These are phyloP conservation scores for Doryteuthis pealeii DNA, from an alignment of 1,140 invertebrate genomes.

Conservation along the genomic window DNA sequence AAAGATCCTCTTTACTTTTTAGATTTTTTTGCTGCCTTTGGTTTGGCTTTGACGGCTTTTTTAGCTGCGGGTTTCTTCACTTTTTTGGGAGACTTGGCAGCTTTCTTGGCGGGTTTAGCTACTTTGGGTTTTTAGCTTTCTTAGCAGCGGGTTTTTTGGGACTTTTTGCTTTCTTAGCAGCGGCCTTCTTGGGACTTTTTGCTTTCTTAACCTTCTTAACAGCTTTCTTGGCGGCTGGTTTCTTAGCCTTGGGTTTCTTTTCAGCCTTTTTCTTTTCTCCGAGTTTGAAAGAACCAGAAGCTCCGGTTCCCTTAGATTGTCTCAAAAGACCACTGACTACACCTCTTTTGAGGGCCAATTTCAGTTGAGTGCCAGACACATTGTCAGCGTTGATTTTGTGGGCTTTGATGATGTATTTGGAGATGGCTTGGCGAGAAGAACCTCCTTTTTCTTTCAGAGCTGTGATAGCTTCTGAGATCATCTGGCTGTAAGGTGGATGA, in stretches of 20 bases:
- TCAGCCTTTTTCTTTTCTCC: no score
- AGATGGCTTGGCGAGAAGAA: conserved; percentile 55
- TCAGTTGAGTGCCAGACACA: no score
- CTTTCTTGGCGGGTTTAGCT: no score
- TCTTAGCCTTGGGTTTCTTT: no score
- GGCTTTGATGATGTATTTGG: conserved; percentile 56
- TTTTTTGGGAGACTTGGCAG: no score
- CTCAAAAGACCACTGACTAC: conserved; percentile 47
- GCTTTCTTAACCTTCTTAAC: no score
- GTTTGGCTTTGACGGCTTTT: no score
- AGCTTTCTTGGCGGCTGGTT: conserved; percentile 21
- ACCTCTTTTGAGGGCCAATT: conserved; percentile 45
- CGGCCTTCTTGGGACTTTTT: no score
- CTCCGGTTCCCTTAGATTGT: conserved; percentile 54
- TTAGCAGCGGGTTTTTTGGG: conserved; percentile 19
- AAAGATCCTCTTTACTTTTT: no score
- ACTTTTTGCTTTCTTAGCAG: conserved; percentile 26
- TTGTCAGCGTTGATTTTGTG: conserved; percentile 48
- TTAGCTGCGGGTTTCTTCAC: no score
- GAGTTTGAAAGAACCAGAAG: conserved; percentile 54
- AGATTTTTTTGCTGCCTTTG: no score
- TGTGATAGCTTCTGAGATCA: conserved; percentile 36
- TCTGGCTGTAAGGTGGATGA: conserved; percentile 40
- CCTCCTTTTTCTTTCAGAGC: conserved; percentile 43
- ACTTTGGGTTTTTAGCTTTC: conserved; percentile 2